Percentiles rank a stretch among this genome's conserved stretches.
Evolutionary conservation across 2,888 invertebrate genomes (phyloP).

Genomic region (Scaeva pyrastri): DNA sequence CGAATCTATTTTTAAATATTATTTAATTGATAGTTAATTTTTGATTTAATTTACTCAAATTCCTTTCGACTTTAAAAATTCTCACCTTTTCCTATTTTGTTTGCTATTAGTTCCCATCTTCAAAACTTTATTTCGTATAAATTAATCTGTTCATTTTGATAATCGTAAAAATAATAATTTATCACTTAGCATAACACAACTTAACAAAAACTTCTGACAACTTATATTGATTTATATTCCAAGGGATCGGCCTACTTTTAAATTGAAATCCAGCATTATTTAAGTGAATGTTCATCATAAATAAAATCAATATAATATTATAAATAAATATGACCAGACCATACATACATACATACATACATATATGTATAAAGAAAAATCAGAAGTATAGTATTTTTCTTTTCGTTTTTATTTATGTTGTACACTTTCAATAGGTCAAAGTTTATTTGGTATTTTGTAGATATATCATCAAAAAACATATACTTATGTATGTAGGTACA

Average conservation of each 20-base stretch:
- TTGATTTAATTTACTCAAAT: too few species aligned
- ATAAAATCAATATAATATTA: slow-evolving; percentile 16
- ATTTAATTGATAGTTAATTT: too few species aligned
- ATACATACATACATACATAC: too few species aligned
- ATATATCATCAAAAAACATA: too few species aligned
- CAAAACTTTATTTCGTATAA: neutral
- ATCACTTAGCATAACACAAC: neutral
- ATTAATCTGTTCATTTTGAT: neutral
- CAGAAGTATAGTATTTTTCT: too few species aligned
- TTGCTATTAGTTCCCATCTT: too few species aligned
- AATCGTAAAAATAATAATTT: neutral
- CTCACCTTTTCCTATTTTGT: too few species aligned
- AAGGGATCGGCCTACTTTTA: neutral
- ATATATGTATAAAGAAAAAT: too few species aligned
- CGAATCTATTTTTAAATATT: too few species aligned
- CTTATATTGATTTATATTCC: slow-evolving; percentile 19
- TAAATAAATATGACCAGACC: too few species aligned
- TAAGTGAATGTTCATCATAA: slow-evolving; percentile 9
- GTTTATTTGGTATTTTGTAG: neutral
- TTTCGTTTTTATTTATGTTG: neutral
- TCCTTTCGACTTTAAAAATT: too few species aligned
- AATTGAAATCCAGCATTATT: slow-evolving; percentile 8
- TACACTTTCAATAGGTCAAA: slow-evolving; percentile 9
- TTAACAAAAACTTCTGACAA: slow-evolving; percentile 15
- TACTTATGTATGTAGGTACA: too few species aligned